Conservation (phyloP, 1,140 invertebrate genomes). For the Aphelenchoides avenae region DNA sequence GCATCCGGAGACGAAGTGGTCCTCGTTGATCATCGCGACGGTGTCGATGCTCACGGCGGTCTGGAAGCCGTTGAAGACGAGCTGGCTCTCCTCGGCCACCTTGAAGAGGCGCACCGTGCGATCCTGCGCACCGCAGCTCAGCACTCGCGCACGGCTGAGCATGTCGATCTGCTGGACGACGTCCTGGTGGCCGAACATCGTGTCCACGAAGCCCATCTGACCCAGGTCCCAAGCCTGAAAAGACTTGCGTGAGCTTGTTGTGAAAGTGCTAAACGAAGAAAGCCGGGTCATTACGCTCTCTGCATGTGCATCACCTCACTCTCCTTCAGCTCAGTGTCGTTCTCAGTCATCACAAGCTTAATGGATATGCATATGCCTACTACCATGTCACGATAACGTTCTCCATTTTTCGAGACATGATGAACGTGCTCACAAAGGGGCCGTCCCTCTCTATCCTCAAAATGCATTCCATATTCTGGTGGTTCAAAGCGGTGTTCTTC, state of each 20-base stretch:
- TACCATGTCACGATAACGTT: no score
- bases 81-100: constrained; percentile 29
- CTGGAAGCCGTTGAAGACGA: constrained; percentile 39
- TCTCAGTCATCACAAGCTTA: no score
- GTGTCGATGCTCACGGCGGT: constrained; percentile 34
- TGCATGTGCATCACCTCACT: neutral
- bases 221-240: constrained; percentile 43
- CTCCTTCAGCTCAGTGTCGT: no score
- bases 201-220: constrained; percentile 43
- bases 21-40: constrained; percentile 42
- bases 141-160: constrained; percentile 28
- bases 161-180: constrained; percentile 36
- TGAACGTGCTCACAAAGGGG: no score
- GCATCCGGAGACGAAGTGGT: constrained; percentile 38
- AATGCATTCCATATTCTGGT: no score
- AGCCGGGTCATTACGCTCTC: neutral
- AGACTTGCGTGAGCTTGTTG: no score
- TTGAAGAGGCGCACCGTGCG: constrained; percentile 37
- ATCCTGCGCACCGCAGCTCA: constrained; percentile 20
- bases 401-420: no score
- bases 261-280: neutral
- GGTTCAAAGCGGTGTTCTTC: no score
- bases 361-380: no score
- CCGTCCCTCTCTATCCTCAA: no score
- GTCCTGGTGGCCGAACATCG: constrained; percentile 35